These are phyloP conservation scores for Hystrix cristata DNA, from an alignment of 2,113 vertebrate species.

Conservation along the genomic window DNA sequence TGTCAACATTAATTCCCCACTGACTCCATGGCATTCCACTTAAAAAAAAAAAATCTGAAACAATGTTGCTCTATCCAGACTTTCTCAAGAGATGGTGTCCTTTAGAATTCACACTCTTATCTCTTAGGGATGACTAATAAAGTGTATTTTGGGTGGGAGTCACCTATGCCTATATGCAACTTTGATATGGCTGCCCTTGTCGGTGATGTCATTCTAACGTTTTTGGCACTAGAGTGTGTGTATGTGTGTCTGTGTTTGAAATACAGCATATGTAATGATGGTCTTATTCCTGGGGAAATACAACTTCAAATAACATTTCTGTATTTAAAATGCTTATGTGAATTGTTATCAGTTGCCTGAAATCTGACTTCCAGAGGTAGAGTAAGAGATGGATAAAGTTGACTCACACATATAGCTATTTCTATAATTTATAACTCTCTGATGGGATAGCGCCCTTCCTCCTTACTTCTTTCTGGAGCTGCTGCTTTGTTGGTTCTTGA, in stretches of 20 bases:
- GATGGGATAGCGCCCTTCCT: neutral
- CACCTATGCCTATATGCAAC: neutral
- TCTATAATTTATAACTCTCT: neutral
- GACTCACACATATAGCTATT: constrained; percentile 29
- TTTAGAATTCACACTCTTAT: neutral
- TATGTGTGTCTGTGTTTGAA: neutral
- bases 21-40: neutral
- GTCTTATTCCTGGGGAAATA: constrained; percentile 21
- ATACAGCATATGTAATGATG: neutral
- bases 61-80: neutral
- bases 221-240: neutral
- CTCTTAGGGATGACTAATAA: neutral
- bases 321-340: constrained; percentile 35
- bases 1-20: neutral
- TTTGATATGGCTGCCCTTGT: neutral
- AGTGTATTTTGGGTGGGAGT: neutral
- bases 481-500: neutral
- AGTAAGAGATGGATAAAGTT: constrained; percentile 45
- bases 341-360: neutral
- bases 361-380: constrained; percentile 44
- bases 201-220: neutral
- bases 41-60: neutral
- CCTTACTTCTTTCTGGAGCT: neutral
- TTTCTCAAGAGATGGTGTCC: constrained; percentile 13
- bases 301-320: constrained; percentile 47